Conservation (phyloP, 2,113 vertebrate genomes). For the Pseudorhombus dupliciocellatus region DNA sequence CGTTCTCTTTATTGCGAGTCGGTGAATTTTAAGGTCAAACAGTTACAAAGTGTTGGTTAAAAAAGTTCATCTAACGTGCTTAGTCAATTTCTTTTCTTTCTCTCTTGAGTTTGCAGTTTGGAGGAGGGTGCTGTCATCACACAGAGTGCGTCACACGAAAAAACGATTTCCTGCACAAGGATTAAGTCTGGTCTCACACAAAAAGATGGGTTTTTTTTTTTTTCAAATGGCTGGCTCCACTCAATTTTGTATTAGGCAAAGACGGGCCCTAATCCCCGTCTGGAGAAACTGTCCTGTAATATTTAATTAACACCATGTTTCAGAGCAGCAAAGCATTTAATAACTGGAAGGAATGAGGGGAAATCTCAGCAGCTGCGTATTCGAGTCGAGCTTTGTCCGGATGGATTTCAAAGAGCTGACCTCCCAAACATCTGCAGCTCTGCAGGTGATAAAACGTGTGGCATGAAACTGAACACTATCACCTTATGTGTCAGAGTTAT, state of each 20-base stretch:
- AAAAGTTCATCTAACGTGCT: no score
- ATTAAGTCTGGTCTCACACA: neutral
- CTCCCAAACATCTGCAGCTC: neutral
- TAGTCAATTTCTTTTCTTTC: no score
- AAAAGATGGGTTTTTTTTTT: conserved; percentile 1
- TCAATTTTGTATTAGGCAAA: neutral
- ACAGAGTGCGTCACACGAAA: neutral
- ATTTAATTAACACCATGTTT: conserved; percentile 10
- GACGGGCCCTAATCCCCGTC: neutral
- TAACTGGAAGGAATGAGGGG: neutral
- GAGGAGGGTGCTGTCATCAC: neutral
- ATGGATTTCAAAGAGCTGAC: conserved; percentile 3
- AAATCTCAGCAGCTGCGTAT: neutral
- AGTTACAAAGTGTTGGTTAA: no score
- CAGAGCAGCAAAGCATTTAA: neutral
- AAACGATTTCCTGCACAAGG: conserved; percentile 8
- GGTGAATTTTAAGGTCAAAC: no score
- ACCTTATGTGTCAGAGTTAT: neutral
- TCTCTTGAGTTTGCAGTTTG: neutral
- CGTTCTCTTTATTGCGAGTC: no score
- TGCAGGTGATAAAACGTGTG: no score
- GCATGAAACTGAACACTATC: no score
- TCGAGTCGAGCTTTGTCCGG: no score
- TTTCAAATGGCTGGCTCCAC: neutral
- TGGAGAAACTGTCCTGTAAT: neutral